Percentiles rank a stretch among this genome's conserved stretches.
These are phyloP conservation scores for Drosophila parabipectinata DNA, from an alignment of 1,140 invertebrate genomes.

Conservation along the genomic window DNA sequence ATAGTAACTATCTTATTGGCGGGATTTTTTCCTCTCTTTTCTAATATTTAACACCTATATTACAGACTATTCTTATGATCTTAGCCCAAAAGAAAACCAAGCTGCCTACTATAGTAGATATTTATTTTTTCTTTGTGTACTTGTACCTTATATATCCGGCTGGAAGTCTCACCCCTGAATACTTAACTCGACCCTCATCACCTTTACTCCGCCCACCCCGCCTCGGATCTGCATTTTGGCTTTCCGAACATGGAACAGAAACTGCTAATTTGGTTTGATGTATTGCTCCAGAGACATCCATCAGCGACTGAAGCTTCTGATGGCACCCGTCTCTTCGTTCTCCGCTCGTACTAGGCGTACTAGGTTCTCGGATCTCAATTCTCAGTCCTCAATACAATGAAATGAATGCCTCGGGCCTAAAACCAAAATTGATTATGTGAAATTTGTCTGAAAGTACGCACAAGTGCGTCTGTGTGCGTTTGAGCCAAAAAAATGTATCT, in stretches of 20 bases:
- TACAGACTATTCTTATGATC: too few relatives aligned
- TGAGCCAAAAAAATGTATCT: slow-evolving; percentile 25
- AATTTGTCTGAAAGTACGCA: slow-evolving; percentile 35
- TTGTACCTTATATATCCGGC: background rate
- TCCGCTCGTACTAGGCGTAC: background rate
- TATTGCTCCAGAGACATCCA: slow-evolving; percentile 76
- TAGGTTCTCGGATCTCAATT: background rate
- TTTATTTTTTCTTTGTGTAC: background rate
- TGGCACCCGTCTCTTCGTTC: slow-evolving; percentile 1
- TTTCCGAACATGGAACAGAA: slow-evolving; percentile 51
- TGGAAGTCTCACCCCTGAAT: background rate
- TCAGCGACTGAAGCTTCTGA: slow-evolving; percentile 47
- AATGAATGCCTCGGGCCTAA: slow-evolving; percentile 31
- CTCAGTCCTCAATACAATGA: background rate
- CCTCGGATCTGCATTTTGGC: slow-evolving; percentile 48
- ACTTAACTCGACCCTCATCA: slow-evolving; percentile 3
- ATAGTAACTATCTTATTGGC: too few relatives aligned
- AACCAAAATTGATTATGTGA: slow-evolving; percentile 71
- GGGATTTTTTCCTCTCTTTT: too few relatives aligned
- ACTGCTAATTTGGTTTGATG: slow-evolving; percentile 81
- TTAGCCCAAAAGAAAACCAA: too few relatives aligned
- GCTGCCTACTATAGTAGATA: too few relatives aligned
- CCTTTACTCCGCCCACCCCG: slow-evolving; percentile 7
- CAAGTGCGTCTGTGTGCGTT: slow-evolving; percentile 18
- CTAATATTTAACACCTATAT: too few relatives aligned